These are phyloP conservation scores for Corythornis cristatus DNA, from an alignment of 2,113 vertebrate genomes.

Conservation along the genomic window DNA sequence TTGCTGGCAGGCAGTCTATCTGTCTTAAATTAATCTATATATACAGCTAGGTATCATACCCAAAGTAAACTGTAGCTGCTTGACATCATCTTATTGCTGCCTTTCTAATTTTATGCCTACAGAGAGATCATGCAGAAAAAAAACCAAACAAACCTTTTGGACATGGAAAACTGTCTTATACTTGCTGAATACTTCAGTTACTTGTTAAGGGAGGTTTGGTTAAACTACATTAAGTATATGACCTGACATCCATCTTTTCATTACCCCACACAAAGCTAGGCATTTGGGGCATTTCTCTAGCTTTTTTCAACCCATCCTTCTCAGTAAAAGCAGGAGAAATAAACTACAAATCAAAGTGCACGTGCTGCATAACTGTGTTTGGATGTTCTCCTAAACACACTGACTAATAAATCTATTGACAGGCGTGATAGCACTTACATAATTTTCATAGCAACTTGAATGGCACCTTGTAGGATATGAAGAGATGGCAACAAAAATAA, in stretches of 20 bases:
- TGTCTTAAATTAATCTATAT: not conserved
- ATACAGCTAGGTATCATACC: not conserved
- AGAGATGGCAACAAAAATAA: not conserved
- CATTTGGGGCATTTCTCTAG: not conserved
- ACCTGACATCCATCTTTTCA: not conserved
- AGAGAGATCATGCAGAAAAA: not conserved
- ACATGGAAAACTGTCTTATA: not conserved
- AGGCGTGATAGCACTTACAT: not conserved
- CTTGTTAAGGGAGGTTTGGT: not conserved
- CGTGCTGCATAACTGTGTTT: not conserved
- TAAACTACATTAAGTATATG: not conserved
- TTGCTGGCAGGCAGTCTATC: not conserved
- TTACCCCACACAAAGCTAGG: not conserved
- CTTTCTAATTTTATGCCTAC: not conserved
- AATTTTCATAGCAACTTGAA: not conserved
- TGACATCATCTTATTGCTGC: not conserved
- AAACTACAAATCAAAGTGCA: not conserved
- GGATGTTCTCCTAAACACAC: rapidly evolving
- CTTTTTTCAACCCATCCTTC: not conserved
- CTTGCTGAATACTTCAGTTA: not conserved
- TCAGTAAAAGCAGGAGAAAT: not conserved
- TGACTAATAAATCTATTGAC: not conserved
- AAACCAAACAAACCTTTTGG: not conserved
- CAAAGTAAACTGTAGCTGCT: not conserved
- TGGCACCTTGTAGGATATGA: not conserved